Evolutionary conservation across 2,888 invertebrate species (phyloP).

Genomic region (Cylloceria caligata): DNA sequence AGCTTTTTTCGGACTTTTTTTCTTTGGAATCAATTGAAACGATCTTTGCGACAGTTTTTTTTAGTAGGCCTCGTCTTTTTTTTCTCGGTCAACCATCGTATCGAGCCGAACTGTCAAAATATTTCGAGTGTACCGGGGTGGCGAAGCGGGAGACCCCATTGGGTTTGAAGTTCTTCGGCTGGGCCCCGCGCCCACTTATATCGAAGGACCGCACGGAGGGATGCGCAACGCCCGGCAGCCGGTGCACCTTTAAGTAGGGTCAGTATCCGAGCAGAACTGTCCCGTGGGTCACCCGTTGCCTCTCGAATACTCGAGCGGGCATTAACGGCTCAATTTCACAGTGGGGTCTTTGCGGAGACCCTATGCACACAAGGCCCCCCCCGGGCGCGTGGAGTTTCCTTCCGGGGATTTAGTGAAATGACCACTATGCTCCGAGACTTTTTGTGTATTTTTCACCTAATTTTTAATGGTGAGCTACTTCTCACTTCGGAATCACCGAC

Average conservation of each 20-base stretch:
- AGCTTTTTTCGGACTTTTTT: slow-evolving; percentile 56
- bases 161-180: slow-evolving; percentile 59
- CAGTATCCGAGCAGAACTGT: slow-evolving; percentile 70
- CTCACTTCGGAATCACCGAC: not conserved
- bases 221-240: slow-evolving; percentile 59
- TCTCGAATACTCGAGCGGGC: slow-evolving; percentile 69
- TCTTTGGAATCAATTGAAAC: slow-evolving; percentile 64
- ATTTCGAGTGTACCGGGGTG: slow-evolving; percentile 69
- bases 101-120: slow-evolving; percentile 79
- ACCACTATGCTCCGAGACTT: slow-evolving; percentile 66
- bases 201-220: slow-evolving; percentile 39
- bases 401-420: slow-evolving; percentile 69
- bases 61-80: slow-evolving; percentile 37
- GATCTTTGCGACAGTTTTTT: slow-evolving; percentile 62
- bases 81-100: slow-evolving; percentile 49
- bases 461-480: slow-evolving; percentile 49
- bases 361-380: slow-evolving; percentile 53
- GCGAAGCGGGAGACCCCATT: slow-evolving; percentile 42
- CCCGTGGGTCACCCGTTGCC: slow-evolving; percentile 65
- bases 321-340: slow-evolving; percentile 84
- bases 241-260: slow-evolving; percentile 72
- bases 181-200: slow-evolving; percentile 45
- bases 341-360: slow-evolving; percentile 67
- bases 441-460: slow-evolving; percentile 69
- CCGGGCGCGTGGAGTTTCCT: slow-evolving; percentile 55